These are phyloP conservation scores for Drosophila parvula DNA, from an alignment of 1,140 invertebrate genomes.

Conservation along the genomic window DNA sequence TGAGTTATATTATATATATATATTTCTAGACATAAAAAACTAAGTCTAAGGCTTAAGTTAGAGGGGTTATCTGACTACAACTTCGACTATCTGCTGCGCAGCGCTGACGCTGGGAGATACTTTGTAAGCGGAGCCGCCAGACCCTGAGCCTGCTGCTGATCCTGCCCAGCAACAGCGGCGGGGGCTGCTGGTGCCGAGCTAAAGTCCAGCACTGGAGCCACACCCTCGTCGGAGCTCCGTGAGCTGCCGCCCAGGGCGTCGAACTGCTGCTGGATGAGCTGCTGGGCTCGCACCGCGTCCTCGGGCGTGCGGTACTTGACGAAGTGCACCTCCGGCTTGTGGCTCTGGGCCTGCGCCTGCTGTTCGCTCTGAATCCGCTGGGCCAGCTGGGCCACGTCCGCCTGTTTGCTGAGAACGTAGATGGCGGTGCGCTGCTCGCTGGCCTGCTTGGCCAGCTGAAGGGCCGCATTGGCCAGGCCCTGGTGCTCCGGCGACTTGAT, in stretches of 20 bases:
- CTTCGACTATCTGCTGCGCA: constrained; percentile 37
- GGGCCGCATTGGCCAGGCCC: constrained; percentile 65
- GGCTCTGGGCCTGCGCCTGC: constrained; percentile 40
- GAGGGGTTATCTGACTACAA: constrained; percentile 2
- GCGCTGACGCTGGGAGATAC: constrained; percentile 61
- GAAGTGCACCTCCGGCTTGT: constrained; percentile 76
- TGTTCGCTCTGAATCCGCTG: constrained; percentile 54
- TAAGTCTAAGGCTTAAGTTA: constrained; percentile 21
- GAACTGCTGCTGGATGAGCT: constrained; percentile 73
- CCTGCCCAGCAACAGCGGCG: constrained; percentile 3
- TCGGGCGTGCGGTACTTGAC: constrained; percentile 76
- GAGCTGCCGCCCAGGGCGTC: constrained; percentile 68
- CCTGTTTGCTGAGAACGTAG: constrained; percentile 74
- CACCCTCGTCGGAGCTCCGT: constrained; percentile 68
- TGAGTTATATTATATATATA: background rate
- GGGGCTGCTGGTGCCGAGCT: constrained; percentile 45
- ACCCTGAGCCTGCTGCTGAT: constrained; percentile 11
- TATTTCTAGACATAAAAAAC: constrained; percentile 19
- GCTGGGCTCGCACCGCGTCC: constrained; percentile 70
- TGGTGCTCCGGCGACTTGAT: constrained; percentile 75
- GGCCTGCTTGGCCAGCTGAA: constrained; percentile 72
- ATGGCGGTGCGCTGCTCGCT: constrained; percentile 71
- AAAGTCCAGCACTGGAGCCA: constrained; percentile 70
- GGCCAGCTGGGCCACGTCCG: constrained; percentile 62
- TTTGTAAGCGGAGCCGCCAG: constrained; percentile 32